Base-by-base conservation (phyloP, 1,140 invertebrate species). In the Hetaerina americana region DNA sequence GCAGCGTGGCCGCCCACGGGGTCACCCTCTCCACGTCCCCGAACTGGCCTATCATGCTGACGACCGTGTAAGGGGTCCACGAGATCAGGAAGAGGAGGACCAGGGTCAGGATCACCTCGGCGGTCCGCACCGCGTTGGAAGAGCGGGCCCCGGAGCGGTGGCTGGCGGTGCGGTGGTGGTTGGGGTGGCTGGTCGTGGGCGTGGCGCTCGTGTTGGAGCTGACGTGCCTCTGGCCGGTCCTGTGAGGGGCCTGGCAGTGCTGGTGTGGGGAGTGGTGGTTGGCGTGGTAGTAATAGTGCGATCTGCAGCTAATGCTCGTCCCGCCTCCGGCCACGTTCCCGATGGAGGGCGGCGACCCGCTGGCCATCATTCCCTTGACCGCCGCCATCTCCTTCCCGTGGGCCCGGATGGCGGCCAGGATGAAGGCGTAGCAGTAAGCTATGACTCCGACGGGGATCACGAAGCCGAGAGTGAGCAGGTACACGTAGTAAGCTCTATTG, bases 1-100 rank as follows among this genome's bases (percentile, higher is more conserved):
- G 81, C 71, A 82, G 74, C 15, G 81, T 77, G 5, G 80, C 78
- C 0, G 78, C 76, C 75, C 82, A 77, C 0, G 81, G 82, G 5
- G 73, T 80, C 74, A 77, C 77, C 73, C 77, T 71, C 18, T 71
- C 71, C 18, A 73, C 70, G 22, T 77, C 74, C 22, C 80, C 79
- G 74, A 85, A 85, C 75, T 86, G 81, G 10, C 81, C 85, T 40
- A 85, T 81, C 68, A 85, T 75, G 66, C 84, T 85, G 27, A 87
- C 80, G 2, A 81, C 79, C 5, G 84, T 82, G 76, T 86, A 86
- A 0, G 85, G 85, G 5, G 77, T 79, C 85, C 85, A 86, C 0
- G 83, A 84, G 75, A 82, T 70, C 40, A 84, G 72, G 76, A 81
- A 86, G 15, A 83, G 77, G 18, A 79, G 70, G 22, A 85, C 78